A percentile compares a stretch with the other conserved stretches of the same genome.
Evolutionary conservation across 2,797 vertebrate species (phyloP).

Genomic region (Sardinella longiceps): DNA sequence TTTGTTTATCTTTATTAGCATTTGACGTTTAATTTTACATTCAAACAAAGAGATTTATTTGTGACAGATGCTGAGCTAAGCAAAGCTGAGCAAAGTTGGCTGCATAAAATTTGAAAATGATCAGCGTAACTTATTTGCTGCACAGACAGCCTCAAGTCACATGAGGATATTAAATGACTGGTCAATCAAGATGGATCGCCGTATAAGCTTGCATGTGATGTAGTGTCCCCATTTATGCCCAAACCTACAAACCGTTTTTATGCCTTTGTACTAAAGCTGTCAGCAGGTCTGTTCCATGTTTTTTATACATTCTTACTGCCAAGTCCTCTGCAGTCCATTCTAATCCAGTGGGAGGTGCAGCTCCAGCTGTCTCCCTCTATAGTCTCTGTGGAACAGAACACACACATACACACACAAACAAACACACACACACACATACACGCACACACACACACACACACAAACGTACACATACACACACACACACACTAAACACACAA

Average conservation of each 20-base stretch:
- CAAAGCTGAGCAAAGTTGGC: neutral
- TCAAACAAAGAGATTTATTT: neutral
- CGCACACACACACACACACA: neutral
- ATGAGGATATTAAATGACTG: neutral
- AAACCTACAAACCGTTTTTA: constrained; percentile 15
- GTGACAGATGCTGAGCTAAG: neutral
- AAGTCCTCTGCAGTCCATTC: constrained; percentile 4
- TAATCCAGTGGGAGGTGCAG: neutral
- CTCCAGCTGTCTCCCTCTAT: neutral
- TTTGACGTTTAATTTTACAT: neutral
- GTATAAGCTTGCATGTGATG: neutral
- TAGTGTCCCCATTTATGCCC: constrained; percentile 16
- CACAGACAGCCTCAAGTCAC: neutral
- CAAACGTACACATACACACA: too few species aligned
- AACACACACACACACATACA: constrained; percentile 5
- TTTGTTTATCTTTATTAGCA: neutral
- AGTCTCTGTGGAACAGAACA: neutral
- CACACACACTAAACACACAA: too few species aligned
- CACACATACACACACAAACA: neutral
- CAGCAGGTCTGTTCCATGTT: constrained; percentile 1
- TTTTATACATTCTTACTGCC: neutral
- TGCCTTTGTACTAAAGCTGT: constrained; percentile 20
- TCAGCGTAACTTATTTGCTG: neutral
- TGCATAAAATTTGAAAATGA: neutral
- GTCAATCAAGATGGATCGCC: neutral